Percentiles rank a stretch among this genome's conserved stretches.
phyloP scores from a whole-genome alignment of 2,888 invertebrate genomes.

The Diloba caeruleocephala region DNA sequence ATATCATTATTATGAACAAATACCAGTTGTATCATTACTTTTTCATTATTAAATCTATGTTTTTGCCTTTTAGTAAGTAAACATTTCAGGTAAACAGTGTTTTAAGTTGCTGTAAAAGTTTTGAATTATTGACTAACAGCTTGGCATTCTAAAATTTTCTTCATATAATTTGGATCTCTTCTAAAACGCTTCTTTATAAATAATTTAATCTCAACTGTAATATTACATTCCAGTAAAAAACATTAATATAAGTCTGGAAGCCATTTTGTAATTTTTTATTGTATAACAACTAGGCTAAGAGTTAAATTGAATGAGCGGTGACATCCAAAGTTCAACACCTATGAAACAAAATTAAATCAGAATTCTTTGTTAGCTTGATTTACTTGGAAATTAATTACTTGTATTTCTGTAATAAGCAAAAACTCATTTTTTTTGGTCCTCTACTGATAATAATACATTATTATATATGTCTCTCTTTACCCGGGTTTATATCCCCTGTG shows the following conservation, averaged over 20 bases:
- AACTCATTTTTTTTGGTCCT: too few species aligned
- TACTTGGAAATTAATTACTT: too few species aligned
- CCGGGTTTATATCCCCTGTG: too few species aligned
- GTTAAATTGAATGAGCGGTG: conserved; percentile 46
- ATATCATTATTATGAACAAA: too few species aligned
- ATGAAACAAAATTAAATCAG: too few species aligned
- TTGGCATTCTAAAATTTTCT: conserved; percentile 33
- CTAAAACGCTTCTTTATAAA: conserved; percentile 69
- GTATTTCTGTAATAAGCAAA: too few species aligned
- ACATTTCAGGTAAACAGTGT: neutral
- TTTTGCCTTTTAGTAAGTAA: conserved; percentile 1
- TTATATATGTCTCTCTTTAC: too few species aligned
- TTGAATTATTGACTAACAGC: conserved; percentile 11
- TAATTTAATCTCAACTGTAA: conserved; percentile 81
- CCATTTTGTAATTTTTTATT: conserved; percentile 53
- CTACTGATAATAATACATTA: too few species aligned
- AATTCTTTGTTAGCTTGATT: too few species aligned
- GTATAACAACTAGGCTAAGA: conserved; percentile 35
- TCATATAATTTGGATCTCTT: conserved; percentile 74
- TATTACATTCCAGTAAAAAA: conserved; percentile 84
- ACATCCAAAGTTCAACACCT: too few species aligned
- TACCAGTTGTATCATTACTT: conserved; percentile 10
- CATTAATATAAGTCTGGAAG: conserved; percentile 72
- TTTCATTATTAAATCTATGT: neutral
- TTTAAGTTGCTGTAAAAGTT: conserved; percentile 5